Base-by-base conservation (phyloP, 2,888 invertebrate species). In the Rhopalosiphum nymphaeae region DNA sequence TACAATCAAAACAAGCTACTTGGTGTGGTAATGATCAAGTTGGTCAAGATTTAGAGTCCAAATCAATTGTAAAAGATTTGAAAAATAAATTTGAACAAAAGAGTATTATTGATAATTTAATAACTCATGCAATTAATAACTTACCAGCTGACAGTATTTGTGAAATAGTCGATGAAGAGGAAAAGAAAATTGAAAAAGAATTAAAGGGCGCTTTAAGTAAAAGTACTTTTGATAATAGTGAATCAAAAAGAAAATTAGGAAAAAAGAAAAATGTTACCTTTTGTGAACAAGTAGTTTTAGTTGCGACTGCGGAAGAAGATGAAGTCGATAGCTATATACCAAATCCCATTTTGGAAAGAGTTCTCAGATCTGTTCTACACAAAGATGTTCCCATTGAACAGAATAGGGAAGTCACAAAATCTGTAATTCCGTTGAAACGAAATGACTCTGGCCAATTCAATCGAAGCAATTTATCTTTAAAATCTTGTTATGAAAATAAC, bases 211-310 rank as follows among this genome's bases (percentile, higher is more conserved):
- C 91, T 46, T 36, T 94, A n/a, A 94, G 90, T 49, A 94, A 94
- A 87, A 49, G 21, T n/a, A 26, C 46, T 67, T 94, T 95, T 61
- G 95, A 95, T 91, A 95, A 84, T 84, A 94, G 95, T 93, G 95
- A 95, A 94, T 94, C 94, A 10, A 95, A 96, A 95, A 96, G 96
- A 21, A 96, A 97, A 91, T 97, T 97, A 94, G 97, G 97, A 0
- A 98, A 98, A 95, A 98, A 98, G 96, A 99, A 99, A 96, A 98
- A 98, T 94, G 99, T 99, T 10, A 98, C 99, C 0, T 99, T 99
- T 96, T 99, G 98, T 95, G 99, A 99, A 96, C 98, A 99, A 96
- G 98, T 99, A 0, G 98, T 98, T 95, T 96, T 99, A 94, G 98
- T 99, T 26, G 98, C 99, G 10, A 98, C 98, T 1, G 98, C 98